Evolutionary conservation across 1,140 invertebrate species (phyloP).

Genomic region (Aphelenchoides fujianensis): DNA sequence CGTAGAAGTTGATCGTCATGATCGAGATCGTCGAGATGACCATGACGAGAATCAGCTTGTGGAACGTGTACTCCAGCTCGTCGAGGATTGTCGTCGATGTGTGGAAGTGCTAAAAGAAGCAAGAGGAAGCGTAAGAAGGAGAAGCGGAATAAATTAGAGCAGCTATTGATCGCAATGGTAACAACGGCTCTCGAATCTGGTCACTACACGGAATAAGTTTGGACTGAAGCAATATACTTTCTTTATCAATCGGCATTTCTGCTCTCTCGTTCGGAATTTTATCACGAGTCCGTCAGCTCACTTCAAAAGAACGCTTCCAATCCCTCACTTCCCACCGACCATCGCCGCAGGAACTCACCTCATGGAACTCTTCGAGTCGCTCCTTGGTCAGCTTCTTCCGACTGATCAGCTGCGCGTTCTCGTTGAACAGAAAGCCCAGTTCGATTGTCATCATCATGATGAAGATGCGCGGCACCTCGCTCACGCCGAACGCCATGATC

Average conservation of each 20-base stretch:
- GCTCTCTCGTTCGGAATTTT: no score
- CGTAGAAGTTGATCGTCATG: slow-evolving; percentile 2
- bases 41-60: slow-evolving; percentile 7
- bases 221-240: no score
- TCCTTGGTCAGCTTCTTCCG: neutral
- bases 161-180: no score
- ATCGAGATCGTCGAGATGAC: neutral
- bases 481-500: neutral
- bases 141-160: no score
- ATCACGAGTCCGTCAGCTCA: no score
- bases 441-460: slow-evolving; percentile 16
- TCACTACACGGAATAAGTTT: no score
- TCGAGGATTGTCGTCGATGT: neutral
- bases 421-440: neutral
- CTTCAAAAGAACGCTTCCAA: no score
- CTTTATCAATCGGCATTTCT: neutral
- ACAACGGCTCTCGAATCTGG: no score
- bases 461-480: slow-evolving; percentile 8
- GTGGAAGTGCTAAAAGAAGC: slow-evolving; percentile 1
- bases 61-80: neutral
- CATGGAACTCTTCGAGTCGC: neutral
- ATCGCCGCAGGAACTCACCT: neutral
- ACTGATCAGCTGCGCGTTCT: neutral
- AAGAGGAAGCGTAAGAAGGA: no score
- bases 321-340: no score